Base-by-base conservation (phyloP, 1,140 invertebrate species). In the Drosophila trapezifrons region DNA sequence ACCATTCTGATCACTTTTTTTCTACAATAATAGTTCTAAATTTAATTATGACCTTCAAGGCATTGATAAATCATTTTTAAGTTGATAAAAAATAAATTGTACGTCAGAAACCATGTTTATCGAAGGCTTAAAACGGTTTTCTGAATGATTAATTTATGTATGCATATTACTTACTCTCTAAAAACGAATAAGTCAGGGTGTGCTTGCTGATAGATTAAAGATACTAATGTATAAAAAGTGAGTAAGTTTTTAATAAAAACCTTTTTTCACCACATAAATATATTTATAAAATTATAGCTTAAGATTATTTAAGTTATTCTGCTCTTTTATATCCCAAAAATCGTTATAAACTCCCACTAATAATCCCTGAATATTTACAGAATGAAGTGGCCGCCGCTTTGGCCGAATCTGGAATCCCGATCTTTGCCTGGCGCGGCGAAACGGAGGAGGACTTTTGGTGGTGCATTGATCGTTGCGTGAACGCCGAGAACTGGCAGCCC, bases 361-460 rank as follows among this genome's bases (percentile, higher is more conserved):
- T 12, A 29, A 20, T 29, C 4, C 17, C 13, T 17, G 3, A 20
- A 20, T 43, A 40, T 37, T 60, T 77, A 56, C 90, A 97, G 95
- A 99, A 99, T 93, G 98, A 99, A 93, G 98, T 99, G 2, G 98
- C 98, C 5, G 98, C 98, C n/a, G 98, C 98, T 1, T 92, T 99
- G 62, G 98, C 98, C 1, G 96, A 99, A 92, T 96, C 96, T 54
- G 96, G 96, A 13, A 96, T 96, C 91, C 95, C 97, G 8, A 95
- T 99, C 58, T 99, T 98, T 93, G 97, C 98, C 3, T 99, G 98
- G 98, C 95, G 98, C 52, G 97, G 97, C 1, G 98, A 99, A 93
- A 97, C 96, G 4, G 98, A 99, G 92, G 98, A 99, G 91, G 98
- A 99, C 91, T 99, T 99, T 93, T 99, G 98, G 98, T 99, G 98